Conservation (phyloP, 2,113 vertebrate genomes). For the Petaurus breviceps region DNA sequence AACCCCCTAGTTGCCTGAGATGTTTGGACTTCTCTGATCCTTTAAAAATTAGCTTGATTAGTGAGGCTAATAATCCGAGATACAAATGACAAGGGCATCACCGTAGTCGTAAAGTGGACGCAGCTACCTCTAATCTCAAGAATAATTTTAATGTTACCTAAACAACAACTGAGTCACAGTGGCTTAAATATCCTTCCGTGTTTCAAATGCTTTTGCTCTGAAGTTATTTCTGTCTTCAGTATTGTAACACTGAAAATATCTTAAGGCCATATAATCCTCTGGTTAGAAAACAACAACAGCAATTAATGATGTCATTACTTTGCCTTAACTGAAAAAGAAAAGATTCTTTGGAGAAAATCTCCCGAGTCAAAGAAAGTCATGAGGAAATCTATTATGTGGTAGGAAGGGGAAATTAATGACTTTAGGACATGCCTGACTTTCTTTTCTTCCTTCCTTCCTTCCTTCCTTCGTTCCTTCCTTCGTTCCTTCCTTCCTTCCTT, state of each 20-base stretch:
- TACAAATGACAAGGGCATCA: neutral
- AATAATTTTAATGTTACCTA: neutral
- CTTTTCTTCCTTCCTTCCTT: too few species aligned
- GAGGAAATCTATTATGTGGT: neutral
- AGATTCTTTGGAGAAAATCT: neutral
- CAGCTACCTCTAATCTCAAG: neutral
- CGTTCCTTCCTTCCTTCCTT: too few species aligned
- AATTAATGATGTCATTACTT: neutral
- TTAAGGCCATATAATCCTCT: neutral
- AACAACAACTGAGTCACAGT: neutral
- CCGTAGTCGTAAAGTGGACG: neutral
- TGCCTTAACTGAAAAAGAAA: neutral
- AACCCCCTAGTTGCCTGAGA: neutral
- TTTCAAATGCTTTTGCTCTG: conserved; percentile 29
- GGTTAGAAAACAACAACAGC: neutral
- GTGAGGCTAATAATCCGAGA: neutral
- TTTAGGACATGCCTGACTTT: neutral
- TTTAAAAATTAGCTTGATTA: neutral
- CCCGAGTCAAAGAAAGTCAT: neutral
- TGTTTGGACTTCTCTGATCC: neutral
- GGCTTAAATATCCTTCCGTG: neutral
- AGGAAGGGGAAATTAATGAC: neutral
- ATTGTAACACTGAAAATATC: neutral
- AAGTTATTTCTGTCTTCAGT: neutral
- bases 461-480: too few species aligned